These are phyloP conservation scores for Podargus strigoides DNA, from an alignment of 2,797 vertebrate genomes.

Conservation along the genomic window DNA sequence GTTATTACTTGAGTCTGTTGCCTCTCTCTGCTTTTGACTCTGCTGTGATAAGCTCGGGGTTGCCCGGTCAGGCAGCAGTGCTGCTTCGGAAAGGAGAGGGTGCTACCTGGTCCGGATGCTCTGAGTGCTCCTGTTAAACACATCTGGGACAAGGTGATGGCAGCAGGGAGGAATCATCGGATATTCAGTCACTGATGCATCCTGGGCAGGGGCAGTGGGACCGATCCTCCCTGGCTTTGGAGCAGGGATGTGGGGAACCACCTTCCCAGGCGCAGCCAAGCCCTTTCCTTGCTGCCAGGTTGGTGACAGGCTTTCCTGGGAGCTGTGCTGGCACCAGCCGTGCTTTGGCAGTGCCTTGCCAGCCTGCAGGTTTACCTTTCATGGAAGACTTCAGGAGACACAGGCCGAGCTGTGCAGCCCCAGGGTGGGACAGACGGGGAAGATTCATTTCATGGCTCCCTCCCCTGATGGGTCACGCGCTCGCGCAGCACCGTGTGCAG, in stretches of 20 bases:
- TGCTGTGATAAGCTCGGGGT: background rate
- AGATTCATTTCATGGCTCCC: background rate
- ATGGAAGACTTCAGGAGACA: background rate
- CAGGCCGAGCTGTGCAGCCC: background rate
- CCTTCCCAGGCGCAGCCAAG: background rate
- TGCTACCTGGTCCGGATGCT: background rate
- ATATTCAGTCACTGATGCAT: background rate
- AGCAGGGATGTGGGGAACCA: rapidly evolving
- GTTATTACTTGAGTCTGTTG: background rate
- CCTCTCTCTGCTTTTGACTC: background rate
- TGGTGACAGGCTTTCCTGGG: background rate
- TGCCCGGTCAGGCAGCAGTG: background rate
- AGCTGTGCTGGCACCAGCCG: background rate
- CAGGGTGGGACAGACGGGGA: background rate
- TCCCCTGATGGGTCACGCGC: too few relatives aligned
- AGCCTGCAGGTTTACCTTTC: too few relatives aligned
- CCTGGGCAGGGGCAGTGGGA: background rate
- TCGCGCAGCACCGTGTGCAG: rapidly evolving
- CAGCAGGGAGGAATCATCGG: background rate
- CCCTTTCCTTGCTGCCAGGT: background rate
- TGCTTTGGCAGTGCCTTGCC: background rate
- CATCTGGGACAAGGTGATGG: rapidly evolving
- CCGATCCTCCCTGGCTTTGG: background rate
- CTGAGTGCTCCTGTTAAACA: background rate
- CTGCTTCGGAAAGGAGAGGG: background rate